phyloP scores from a whole-genome alignment of 2,797 vertebrate species.

The Acanthurus leucopareius region DNA sequence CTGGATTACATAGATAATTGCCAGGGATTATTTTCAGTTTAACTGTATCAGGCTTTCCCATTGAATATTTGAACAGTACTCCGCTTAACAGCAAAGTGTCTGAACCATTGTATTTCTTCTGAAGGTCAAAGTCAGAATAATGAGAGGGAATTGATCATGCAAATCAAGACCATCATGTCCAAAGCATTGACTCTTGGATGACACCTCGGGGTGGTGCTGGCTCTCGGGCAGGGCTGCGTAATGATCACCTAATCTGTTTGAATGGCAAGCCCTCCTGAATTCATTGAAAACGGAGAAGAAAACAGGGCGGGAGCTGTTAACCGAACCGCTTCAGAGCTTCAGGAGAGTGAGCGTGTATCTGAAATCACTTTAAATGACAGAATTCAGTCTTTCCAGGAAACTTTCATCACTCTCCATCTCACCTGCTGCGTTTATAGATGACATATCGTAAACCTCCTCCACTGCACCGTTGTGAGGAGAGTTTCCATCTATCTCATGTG shows the following conservation, averaged over 20 bases:
- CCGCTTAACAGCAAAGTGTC: constrained; percentile 5
- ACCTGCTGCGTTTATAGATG: constrained; percentile 22
- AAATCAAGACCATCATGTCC: constrained; percentile 40
- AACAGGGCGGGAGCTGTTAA: background rate
- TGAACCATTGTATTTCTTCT: constrained; percentile 8
- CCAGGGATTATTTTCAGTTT: background rate
- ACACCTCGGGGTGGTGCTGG: constrained; percentile 31
- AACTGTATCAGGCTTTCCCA: background rate
- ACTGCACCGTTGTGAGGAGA: constrained; percentile 7
- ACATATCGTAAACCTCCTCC: constrained; percentile 48
- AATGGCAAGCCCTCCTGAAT: constrained; percentile 20
- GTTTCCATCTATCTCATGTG: constrained; percentile 42
- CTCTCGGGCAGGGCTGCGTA: constrained; percentile 19
- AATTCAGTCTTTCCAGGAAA: constrained; percentile 32
- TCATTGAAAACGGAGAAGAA: constrained; percentile 43
- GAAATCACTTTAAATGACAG: constrained; percentile 43
- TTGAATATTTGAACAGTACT: constrained; percentile 1
- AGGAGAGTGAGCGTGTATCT: constrained; percentile 11
- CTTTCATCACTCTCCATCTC: constrained; percentile 19
- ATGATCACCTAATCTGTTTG: constrained; percentile 42
- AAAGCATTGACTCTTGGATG: constrained; percentile 34
- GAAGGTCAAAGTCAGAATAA: constrained; percentile 62
- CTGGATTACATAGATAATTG: background rate
- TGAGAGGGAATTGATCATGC: constrained; percentile 58
- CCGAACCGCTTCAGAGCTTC: constrained; percentile 26